Evolutionary conservation across 2,113 vertebrate genomes (phyloP), one percentile per base, ranked within the genome.

Genomic region (Apteryx owenii): DNA sequence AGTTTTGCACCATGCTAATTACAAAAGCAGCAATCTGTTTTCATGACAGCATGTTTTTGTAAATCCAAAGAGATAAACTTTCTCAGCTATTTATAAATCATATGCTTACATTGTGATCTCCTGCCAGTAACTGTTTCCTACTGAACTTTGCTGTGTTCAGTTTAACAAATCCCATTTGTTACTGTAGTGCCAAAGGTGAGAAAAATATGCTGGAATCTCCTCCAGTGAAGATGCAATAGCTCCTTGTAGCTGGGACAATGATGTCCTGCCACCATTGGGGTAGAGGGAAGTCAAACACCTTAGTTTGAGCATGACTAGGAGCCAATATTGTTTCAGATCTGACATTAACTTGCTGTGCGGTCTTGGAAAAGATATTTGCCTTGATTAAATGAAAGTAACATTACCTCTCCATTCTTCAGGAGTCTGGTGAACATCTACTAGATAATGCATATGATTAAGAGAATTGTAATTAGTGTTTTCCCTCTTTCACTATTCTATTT

Each of bases 11-110:
- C 46, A 36, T 25, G 61, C 11, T 91, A 91, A 96, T 98, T 96
- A 97, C 92, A 97, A 93, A 68, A 96, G 75, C 76, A 95, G 56
- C 72, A 94, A 85, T 94, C 84, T 89, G 89, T 84, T 96, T 96
- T 84, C 84, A 68, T 97, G 95, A 95, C 95, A 95, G 91, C 79
- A 91, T 95, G 70, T 81, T 95, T 97, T 97, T 76, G 87, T 38
- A 96, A 97, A 95, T 93, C 92, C 82, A 73, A 79, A 93, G 89
- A 97, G 72, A 96, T 91, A 97, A 97, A 97, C 90, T 97, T 95
- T 97, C 92, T 94, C 92, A 92, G 92, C 92, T 97, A 91, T 97
- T 97, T 96, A 97, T 97, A 97, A 96, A 96, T 96, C 92, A 92
- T 53, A 95, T 92, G 86, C 81, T 96, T 96, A 95, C 84, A 96